Base-by-base conservation (phyloP, 2,888 invertebrate species). In the Camponotus fellah region DNA sequence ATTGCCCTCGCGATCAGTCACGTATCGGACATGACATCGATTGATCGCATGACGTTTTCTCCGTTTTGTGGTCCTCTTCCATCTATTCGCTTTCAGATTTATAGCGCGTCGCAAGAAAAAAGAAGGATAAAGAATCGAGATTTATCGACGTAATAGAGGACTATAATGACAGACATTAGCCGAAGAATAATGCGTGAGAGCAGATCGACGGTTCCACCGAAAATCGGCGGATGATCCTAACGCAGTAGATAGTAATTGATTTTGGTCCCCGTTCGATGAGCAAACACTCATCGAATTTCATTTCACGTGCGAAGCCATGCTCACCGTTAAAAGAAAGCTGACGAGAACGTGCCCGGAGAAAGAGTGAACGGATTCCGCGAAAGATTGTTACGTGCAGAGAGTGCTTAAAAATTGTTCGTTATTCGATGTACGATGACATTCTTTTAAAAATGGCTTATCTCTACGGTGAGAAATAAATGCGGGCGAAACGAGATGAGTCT, bases 231-330 rank as follows among this genome's bases (percentile, higher is more conserved):
- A 56, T 66, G 37, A 68, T 32, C 46, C 66, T 76, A 65, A 21
- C 43, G 71, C 49, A 46, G 74, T n/a, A 76, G 58, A 58, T 49
- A n/a, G 81, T 62, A 81, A 87, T 87, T 84, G 72, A 32, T 65
- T 85, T 85, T 46, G 9, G 43, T 82, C 75, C 49, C 21, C 62
- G 72, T 69, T 58, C 62, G 53, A 58, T 65, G 84, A 21, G 86
- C 86, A 86, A 90, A 87, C 84, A 84, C 84, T 86, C 80, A 69
- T 85, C 72, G 82, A 87, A 77, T 83, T 90, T 88, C 87, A 71
- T 86, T 90, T 84, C 85, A 85, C 83, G 82, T 86, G 77, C 69
- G 14, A 69, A 77, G 53, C 65, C 53, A 34, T 40, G 64, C 46
- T 58, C 49, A 4, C 21, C 17, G 60, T 40, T 53, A 46, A 62